Conservation (phyloP, 64 coral and sea anemone species). For the Porites lutea region DNA sequence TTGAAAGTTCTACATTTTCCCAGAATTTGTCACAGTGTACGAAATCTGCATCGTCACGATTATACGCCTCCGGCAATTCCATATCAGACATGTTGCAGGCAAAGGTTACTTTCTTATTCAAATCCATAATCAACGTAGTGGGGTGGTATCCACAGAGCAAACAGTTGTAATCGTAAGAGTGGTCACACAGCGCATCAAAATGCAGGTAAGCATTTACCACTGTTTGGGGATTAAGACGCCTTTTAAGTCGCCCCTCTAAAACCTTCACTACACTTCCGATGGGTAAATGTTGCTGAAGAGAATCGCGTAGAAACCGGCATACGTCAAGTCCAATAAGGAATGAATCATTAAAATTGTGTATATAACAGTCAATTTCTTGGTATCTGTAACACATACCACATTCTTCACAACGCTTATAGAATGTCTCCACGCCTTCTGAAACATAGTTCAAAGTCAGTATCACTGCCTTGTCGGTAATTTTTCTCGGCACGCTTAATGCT, state of each 20-base stretch:
- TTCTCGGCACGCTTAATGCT: slow-evolving; percentile 20
- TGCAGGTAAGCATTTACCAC: slow-evolving; percentile 66
- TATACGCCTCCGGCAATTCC: slow-evolving; percentile 32
- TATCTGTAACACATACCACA: slow-evolving; percentile 67
- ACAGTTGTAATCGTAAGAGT: slow-evolving; percentile 61
- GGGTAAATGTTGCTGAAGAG: slow-evolving; percentile 59
- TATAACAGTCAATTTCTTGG: slow-evolving; percentile 14
- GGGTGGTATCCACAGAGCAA: slow-evolving; percentile 69
- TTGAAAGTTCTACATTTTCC: slow-evolving; percentile 35
- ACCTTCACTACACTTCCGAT: slow-evolving; percentile 56
- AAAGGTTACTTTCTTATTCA: slow-evolving; percentile 70
- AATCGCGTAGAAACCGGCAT: slow-evolving; percentile 41
- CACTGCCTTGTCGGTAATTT: slow-evolving; percentile 22
- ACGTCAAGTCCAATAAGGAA: slow-evolving; percentile 61
- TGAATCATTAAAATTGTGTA: slow-evolving; percentile 69
- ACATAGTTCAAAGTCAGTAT: slow-evolving; percentile 31
- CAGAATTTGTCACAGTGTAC: slow-evolving; percentile 50
- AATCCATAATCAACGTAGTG: slow-evolving; percentile 40
- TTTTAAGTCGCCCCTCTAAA: slow-evolving; percentile 11
- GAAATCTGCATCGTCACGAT: not conserved
- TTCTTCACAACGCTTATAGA: slow-evolving; percentile 29
- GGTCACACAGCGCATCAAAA: slow-evolving; percentile 48
- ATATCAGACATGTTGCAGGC: slow-evolving; percentile 19
- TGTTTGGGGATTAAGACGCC: slow-evolving; percentile 3
- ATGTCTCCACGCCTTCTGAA: slow-evolving; percentile 26